A percentile compares a stretch with the other conserved stretches of the same genome.
Conservation (phyloP, 2,797 vertebrate species). For the Antrozous pallidus region DNA sequence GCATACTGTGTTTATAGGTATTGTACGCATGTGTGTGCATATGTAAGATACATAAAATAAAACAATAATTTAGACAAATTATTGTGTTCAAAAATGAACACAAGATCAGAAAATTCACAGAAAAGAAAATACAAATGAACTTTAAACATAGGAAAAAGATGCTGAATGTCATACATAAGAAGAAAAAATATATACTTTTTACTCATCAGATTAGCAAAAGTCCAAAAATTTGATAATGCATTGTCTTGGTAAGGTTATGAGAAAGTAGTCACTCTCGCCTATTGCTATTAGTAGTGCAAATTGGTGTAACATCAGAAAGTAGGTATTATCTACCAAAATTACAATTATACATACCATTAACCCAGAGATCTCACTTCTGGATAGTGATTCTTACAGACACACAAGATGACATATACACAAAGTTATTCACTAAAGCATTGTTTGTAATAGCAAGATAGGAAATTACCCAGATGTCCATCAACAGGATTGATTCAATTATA, state of each 20-base stretch:
- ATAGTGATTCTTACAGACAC: not conserved
- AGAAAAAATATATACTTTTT: not conserved
- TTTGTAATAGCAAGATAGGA: not conserved
- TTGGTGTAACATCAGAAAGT: not conserved
- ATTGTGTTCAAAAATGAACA: constrained; percentile 9
- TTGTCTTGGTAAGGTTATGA: not conserved
- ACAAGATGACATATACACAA: not conserved
- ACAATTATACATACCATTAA: not conserved
- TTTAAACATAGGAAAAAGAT: not conserved
- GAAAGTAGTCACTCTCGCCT: not conserved
- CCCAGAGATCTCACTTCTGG: not conserved
- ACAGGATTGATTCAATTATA: not conserved
- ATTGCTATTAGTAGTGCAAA: not conserved
- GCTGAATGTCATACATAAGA: not conserved
- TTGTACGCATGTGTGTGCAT: not conserved
- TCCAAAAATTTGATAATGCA: not conserved
- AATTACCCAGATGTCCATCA: not conserved
- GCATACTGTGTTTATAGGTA: not conserved
- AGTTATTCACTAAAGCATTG: not conserved
- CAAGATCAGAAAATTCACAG: not conserved
- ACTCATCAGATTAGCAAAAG: constrained; percentile 5
- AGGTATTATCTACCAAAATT: not conserved
- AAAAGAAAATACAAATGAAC: constrained; percentile 5
- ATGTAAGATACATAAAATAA: not conserved
- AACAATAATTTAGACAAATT: constrained; percentile 18